These are phyloP conservation scores for Cyanocitta stelleri DNA, from an alignment of 2,113 vertebrate species.

Conservation along the genomic window DNA sequence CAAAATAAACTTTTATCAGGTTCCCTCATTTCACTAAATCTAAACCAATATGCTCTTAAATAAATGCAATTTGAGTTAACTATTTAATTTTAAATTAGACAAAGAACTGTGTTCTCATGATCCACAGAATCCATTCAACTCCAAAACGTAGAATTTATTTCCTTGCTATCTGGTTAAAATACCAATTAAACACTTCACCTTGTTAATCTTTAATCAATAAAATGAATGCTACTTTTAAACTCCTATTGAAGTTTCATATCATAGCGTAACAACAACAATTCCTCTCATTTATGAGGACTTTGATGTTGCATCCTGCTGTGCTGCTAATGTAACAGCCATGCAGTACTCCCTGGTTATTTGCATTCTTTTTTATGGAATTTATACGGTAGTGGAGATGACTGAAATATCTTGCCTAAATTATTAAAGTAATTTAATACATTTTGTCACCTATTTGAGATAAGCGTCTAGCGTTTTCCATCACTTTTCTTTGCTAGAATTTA, in stretches of 20 bases:
- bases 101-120: background rate
- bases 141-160: background rate
- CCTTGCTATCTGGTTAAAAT: background rate
- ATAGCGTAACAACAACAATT: background rate
- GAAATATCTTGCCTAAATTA: background rate
- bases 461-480: background rate
- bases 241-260: background rate
- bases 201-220: conserved; percentile 11
- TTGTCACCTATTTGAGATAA: background rate
- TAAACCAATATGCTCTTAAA: background rate
- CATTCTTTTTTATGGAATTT: background rate
- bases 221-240: background rate
- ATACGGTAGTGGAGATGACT: background rate
- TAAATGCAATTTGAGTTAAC: background rate
- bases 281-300: background rate
- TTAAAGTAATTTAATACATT: background rate
- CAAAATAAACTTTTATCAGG: background rate
- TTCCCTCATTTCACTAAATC: background rate
- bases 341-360: background rate
- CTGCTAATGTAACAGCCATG: background rate
- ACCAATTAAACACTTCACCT: background rate
- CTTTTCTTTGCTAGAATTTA: background rate
- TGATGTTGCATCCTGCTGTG: background rate
- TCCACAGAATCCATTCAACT: background rate
- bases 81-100: background rate